A percentile compares a stretch with the other conserved stretches of the same genome.
Conservation (phyloP, 2,113 vertebrate species). For the Aegithalos caudatus region DNA sequence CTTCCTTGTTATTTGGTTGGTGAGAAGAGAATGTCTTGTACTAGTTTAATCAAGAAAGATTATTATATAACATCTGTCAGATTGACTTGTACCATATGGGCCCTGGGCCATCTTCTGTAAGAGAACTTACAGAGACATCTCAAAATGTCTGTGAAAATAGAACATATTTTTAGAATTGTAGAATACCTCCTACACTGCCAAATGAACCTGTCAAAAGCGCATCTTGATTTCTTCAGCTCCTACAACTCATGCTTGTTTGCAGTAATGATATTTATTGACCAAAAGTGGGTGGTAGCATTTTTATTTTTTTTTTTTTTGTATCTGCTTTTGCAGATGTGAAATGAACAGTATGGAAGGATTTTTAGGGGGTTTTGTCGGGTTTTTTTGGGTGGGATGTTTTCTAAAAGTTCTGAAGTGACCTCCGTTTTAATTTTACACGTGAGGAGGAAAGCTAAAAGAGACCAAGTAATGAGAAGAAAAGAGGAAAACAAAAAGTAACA, state of each 20-base stretch:
- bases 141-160: constrained; percentile 67
- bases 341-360: not conserved
- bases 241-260: constrained; percentile 61
- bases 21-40: constrained; percentile 50
- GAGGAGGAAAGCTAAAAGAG: not conserved
- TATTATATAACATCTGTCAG: constrained; percentile 67
- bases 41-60: constrained; percentile 50
- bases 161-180: constrained; percentile 68
- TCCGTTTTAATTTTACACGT: not conserved
- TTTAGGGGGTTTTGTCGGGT: not conserved
- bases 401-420: not conserved
- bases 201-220: constrained; percentile 72
- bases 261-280: constrained; percentile 63
- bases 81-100: constrained; percentile 63
- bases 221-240: constrained; percentile 62
- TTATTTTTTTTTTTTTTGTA: too few relatives aligned
- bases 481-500: not conserved
- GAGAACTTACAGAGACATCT: constrained; percentile 56
- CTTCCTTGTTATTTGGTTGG: constrained; percentile 3
- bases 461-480: not conserved
- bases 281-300: constrained; percentile 39
- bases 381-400: not conserved
- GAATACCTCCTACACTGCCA: constrained; percentile 67
- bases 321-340: constrained; percentile 49
- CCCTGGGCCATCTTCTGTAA: constrained; percentile 61